Base-by-base conservation (phyloP, 2,888 invertebrate genomes). In the Eutolmus rufibarbis region DNA sequence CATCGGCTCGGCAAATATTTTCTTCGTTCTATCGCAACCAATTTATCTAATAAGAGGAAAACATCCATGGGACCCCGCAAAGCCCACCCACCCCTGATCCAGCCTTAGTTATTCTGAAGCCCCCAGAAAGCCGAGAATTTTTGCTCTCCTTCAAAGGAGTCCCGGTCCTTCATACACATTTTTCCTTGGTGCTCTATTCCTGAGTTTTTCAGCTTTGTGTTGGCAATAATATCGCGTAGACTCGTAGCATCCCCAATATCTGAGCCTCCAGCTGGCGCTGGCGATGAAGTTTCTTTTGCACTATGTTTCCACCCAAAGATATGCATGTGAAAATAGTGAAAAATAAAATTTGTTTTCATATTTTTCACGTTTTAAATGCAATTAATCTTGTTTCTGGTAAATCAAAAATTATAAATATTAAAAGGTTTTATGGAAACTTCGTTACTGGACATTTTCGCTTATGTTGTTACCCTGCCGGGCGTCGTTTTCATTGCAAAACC, bases 11-110 rank as follows among this genome's bases (percentile, higher is more conserved):
- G 77, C 77, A 86, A 86, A 86, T 86, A 86, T 86, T 86, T 86
- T 77, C 56, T 77, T 86, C 86, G 56, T 77, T 57, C 77, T 86
- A 86, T 86, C 86, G 76, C 56, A 86, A 86, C 86, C 86, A 86
- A 86, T 86, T 86, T 86, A 86, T 86, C 86, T 86, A 86, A 86
- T 86, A 86, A 77, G 51, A 86, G 86, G 37, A 46, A 86, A 77
- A 86, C 76, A 77, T 76, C 23, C 56, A n/a, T 86, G 34, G 19
- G n/a, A 23, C 76, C 74, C 76, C 37, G 46, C 37, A n/a, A 8
- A 43, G 40, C 14, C 74, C 28, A 16, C 5, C 74, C 43, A 31
- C 9, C 23, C 57, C 31, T 19, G n/a, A 31, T 31, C 43, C 12
- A 31, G 12, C 74, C 43, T 46, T 46, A 46, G 16, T n/a, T 40